phyloP scores from a whole-genome alignment of 2,797 vertebrate genomes.

The Argentina silus region DNA sequence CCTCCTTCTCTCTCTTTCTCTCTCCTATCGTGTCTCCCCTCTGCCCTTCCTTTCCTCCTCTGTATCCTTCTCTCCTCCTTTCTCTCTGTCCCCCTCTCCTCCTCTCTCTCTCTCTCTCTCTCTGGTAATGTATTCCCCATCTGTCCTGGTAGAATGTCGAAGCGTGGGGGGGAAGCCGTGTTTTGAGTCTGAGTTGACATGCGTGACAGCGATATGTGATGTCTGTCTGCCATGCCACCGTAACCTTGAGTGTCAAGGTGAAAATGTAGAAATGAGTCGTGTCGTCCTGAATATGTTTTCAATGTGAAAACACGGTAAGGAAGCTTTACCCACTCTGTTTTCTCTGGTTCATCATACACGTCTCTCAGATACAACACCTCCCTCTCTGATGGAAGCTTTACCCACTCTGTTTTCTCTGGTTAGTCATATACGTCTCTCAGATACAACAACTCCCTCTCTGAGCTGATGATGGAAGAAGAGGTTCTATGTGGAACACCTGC shows the following conservation, averaged over 20 bases:
- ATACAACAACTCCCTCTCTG: too few relatives aligned
- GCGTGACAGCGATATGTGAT: slow-evolving; percentile 75
- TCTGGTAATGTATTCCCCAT: slow-evolving; percentile 39
- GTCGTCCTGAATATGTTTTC: not conserved
- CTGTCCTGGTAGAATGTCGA: slow-evolving; percentile 50
- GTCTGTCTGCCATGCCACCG: slow-evolving; percentile 67
- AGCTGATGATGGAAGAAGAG: too few relatives aligned
- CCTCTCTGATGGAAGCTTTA: not conserved
- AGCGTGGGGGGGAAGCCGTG: slow-evolving; percentile 47
- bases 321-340: not conserved
- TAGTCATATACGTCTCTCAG: too few relatives aligned
- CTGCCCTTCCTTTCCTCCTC: slow-evolving; percentile 25
- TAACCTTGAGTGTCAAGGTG: slow-evolving; percentile 74
- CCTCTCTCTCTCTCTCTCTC: slow-evolving; percentile 31
- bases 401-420: not conserved
- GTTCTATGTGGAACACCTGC: too few relatives aligned
- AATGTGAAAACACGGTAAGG: not conserved
- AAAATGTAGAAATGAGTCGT: slow-evolving; percentile 36
- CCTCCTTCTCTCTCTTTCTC: slow-evolving; percentile 13
- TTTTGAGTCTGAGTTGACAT: slow-evolving; percentile 70
- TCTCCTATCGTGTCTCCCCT: not conserved
- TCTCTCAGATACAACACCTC: too few relatives aligned
- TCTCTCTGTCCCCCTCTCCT: slow-evolving; percentile 15
- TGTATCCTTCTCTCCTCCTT: not conserved
- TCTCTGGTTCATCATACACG: not conserved